Evolutionary conservation across 1,140 invertebrate species (phyloP).

Genomic region (Oreohelix idahoensis): DNA sequence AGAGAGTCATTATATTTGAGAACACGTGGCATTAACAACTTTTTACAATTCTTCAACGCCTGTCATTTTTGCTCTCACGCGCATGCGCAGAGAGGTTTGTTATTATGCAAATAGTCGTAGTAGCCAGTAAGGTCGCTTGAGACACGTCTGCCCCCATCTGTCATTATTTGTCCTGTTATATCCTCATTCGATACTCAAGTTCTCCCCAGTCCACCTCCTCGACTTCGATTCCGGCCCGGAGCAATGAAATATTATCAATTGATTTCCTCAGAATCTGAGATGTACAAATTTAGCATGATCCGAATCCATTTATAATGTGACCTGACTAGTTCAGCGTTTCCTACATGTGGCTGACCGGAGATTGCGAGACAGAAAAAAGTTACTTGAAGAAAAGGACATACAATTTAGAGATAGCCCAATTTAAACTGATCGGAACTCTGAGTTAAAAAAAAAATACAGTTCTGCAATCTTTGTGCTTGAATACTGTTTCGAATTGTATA

Average conservation of each 20-base stretch:
- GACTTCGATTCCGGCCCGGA: not conserved
- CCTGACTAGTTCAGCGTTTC: not conserved
- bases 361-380: too few species aligned
- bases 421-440: not conserved
- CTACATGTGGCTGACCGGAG: not conserved
- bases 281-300: slow-evolving; percentile 12
- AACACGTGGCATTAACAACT: slow-evolving; percentile 3
- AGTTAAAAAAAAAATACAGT: not conserved
- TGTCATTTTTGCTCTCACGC: not conserved
- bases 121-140: slow-evolving; percentile 32
- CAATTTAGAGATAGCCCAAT: too few species aligned
- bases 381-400: too few species aligned
- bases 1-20: not conserved
- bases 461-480: not conserved
- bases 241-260: slow-evolving; percentile 26
- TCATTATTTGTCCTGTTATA: slow-evolving; percentile 8
- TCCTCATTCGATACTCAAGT: not conserved
- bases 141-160: slow-evolving; percentile 26
- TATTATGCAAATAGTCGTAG: slow-evolving; percentile 39
- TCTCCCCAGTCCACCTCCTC: not conserved
- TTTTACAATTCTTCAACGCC: not conserved
- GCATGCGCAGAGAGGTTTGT: slow-evolving; percentile 21
- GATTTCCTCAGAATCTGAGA: slow-evolving; percentile 19
- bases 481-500: not conserved
- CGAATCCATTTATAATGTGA: not conserved